phyloP scores from a whole-genome alignment of 2,113 vertebrate genomes.

The Cottus gobio region DNA sequence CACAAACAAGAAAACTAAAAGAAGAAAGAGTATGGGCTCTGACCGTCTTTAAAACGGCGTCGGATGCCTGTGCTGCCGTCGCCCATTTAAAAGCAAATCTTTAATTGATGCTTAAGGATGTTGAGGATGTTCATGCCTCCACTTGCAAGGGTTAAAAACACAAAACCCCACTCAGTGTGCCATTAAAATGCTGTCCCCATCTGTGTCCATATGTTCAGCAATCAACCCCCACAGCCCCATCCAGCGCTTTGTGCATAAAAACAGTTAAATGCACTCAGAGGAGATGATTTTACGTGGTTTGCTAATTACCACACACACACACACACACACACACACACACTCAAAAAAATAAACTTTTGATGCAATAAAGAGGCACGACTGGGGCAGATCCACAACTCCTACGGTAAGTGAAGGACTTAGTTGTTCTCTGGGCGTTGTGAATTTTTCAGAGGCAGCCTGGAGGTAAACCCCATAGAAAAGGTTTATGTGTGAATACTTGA shows the following conservation, averaged over 20 bases:
- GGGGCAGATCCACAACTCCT: slow-evolving; percentile 64
- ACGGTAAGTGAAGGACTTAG: slow-evolving; percentile 69
- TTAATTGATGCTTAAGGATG: slow-evolving; percentile 68
- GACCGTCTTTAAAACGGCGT: slow-evolving; percentile 1
- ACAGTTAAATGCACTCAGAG: slow-evolving; percentile 75
- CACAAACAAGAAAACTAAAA: background rate
- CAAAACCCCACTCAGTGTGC: slow-evolving; percentile 67
- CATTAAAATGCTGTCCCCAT: slow-evolving; percentile 68
- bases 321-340: slow-evolving; percentile 28
- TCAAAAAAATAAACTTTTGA: slow-evolving; percentile 60
- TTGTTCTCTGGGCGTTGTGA: slow-evolving; percentile 73
- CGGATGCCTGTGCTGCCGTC: slow-evolving; percentile 19
- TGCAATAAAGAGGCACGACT: slow-evolving; percentile 67
- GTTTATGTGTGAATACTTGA: slow-evolving; percentile 78
- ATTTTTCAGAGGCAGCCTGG: slow-evolving; percentile 76
- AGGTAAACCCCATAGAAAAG: slow-evolving; percentile 78
- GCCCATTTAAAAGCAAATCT: slow-evolving; percentile 54
- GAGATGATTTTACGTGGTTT: slow-evolving; percentile 68
- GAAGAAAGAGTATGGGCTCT: background rate
- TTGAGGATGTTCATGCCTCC: slow-evolving; percentile 43
- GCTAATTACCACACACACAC: slow-evolving; percentile 75
- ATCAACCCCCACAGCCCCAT: slow-evolving; percentile 38
- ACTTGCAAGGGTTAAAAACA: slow-evolving; percentile 75
- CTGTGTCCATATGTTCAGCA: slow-evolving; percentile 75
- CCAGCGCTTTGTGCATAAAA: slow-evolving; percentile 41